Evolutionary conservation across 2,888 invertebrate species (phyloP).

Genomic region (Carabus problematicus): DNA sequence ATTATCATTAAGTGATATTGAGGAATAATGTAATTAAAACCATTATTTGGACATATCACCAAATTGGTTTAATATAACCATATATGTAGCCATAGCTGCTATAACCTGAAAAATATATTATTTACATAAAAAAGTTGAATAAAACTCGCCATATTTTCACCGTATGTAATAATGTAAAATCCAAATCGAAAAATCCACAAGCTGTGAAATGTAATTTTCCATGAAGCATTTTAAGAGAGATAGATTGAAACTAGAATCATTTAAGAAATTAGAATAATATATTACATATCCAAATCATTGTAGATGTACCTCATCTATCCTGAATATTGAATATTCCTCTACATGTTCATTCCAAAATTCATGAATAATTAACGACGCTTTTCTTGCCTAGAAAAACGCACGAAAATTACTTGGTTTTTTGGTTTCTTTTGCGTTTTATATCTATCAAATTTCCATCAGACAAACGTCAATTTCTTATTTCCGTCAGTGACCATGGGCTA

Average conservation of each 20-base stretch:
- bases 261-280: too few species aligned
- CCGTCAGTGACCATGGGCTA: too few species aligned
- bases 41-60: too few species aligned
- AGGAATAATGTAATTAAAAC: too few species aligned
- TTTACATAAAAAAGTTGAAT: not conserved
- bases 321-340: slow-evolving; percentile 7
- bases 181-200: not conserved
- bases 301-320: slow-evolving; percentile 13
- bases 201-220: not conserved
- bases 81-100: slow-evolving; percentile 5
- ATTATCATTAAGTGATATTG: too few species aligned
- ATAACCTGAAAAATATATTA: slow-evolving; percentile 12
- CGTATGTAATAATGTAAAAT: not conserved
- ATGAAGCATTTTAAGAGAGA: not conserved
- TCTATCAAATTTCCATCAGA: too few species aligned
- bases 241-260: too few species aligned
- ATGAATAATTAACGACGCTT: slow-evolving; percentile 12
- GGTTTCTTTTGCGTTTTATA: too few species aligned
- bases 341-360: slow-evolving; percentile 24
- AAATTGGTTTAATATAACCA: slow-evolving; percentile 10
- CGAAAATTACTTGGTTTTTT: too few species aligned
- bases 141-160: not conserved
- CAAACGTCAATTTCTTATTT: too few species aligned
- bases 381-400: slow-evolving; percentile 9
- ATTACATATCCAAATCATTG: not conserved